Evolutionary conservation across 2,797 vertebrate species (phyloP).

Genomic region (Chelon labrosus): DNA sequence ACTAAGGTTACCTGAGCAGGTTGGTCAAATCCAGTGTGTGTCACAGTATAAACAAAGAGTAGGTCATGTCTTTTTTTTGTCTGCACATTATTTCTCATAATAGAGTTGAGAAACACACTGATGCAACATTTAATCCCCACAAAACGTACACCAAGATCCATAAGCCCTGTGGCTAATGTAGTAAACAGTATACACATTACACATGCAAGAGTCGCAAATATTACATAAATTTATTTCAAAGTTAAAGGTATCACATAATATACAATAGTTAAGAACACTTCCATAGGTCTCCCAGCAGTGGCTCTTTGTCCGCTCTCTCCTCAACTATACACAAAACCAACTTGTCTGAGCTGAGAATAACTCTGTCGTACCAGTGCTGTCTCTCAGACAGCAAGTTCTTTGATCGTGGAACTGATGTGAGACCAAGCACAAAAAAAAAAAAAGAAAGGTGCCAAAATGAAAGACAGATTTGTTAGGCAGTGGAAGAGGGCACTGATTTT

Average conservation of each 20-base stretch:
- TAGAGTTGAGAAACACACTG: not conserved
- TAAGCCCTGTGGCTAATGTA: not conserved
- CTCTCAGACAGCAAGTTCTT: slow-evolving; percentile 30
- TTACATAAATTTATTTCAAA: slow-evolving; percentile 81
- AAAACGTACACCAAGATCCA: not conserved
- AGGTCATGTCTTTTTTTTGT: not conserved
- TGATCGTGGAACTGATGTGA: slow-evolving; percentile 20
- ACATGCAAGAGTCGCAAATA: slow-evolving; percentile 57
- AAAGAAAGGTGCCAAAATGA: slow-evolving; percentile 24
- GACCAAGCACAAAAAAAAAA: slow-evolving; percentile 31
- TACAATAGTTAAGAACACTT: slow-evolving; percentile 77
- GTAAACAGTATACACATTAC: not conserved
- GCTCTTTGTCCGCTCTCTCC: slow-evolving; percentile 18
- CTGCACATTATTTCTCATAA: not conserved
- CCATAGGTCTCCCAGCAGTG: slow-evolving; percentile 37
- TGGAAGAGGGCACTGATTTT: slow-evolving; percentile 39
- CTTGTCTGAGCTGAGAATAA: slow-evolving; percentile 19
- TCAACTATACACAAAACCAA: slow-evolving; percentile 44
- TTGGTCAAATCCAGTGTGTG: not conserved
- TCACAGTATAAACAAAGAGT: not conserved
- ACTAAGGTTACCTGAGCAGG: not conserved
- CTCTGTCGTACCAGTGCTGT: slow-evolving; percentile 8
- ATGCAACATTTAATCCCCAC: not conserved
- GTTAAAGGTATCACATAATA: slow-evolving; percentile 74
- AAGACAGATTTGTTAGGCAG: slow-evolving; percentile 45